phyloP scores from a whole-genome alignment of 2,797 vertebrate genomes.

The Telmatherina bonti region DNA sequence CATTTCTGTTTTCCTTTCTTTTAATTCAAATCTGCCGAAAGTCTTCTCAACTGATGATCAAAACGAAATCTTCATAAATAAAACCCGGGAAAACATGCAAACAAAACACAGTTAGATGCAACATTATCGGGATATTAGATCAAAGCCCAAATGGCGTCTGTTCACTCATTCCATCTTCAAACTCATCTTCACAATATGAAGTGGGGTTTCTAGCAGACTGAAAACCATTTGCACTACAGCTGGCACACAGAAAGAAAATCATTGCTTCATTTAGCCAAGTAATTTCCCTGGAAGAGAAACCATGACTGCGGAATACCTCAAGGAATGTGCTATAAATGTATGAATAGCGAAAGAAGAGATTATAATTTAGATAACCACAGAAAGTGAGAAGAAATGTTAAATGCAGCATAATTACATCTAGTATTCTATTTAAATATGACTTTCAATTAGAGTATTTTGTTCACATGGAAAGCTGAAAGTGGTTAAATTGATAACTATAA shows the following conservation, averaged over 20 bases:
- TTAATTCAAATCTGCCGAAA: not conserved
- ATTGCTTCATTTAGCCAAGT: constrained; percentile 79
- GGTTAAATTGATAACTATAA: constrained; percentile 49
- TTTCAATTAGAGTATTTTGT: constrained; percentile 47
- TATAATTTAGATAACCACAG: constrained; percentile 75
- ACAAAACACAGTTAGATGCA: constrained; percentile 45
- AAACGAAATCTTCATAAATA: constrained; percentile 37
- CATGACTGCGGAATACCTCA: constrained; percentile 64
- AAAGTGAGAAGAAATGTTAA: constrained; percentile 42
- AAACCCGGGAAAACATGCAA: constrained; percentile 15
- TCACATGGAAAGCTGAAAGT: constrained; percentile 36
- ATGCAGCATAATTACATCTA: constrained; percentile 60
- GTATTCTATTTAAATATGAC: constrained; percentile 63
- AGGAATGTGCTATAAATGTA: constrained; percentile 63
- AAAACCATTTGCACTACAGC: constrained; percentile 74
- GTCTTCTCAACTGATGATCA: constrained; percentile 26
- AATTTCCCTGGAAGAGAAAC: constrained; percentile 72
- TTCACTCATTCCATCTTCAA: constrained; percentile 54
- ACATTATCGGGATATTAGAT: constrained; percentile 49
- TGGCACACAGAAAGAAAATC: constrained; percentile 75
- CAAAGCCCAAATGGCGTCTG: constrained; percentile 43
- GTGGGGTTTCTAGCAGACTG: constrained; percentile 68
- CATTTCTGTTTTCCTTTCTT: not conserved
- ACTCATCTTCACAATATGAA: constrained; percentile 62
- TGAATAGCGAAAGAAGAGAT: constrained; percentile 68